Evolutionary conservation across 2,888 invertebrate species (phyloP).

Genomic region (Parnassius glacialis): DNA sequence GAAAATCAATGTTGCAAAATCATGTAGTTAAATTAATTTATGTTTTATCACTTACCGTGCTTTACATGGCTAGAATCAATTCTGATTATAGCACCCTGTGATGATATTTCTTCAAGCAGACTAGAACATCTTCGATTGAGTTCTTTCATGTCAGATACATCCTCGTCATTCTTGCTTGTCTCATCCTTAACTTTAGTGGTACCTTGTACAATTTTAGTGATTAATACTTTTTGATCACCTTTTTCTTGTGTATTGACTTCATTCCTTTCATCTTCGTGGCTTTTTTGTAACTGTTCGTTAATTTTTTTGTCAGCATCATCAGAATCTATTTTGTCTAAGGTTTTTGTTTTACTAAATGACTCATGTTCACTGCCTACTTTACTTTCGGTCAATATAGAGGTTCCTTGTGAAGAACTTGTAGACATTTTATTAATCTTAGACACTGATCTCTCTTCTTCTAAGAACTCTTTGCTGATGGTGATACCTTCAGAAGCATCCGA

Average conservation of each 20-base stretch:
- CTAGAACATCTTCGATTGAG: constrained; percentile 75
- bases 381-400: constrained; percentile 68
- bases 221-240: constrained; percentile 41
- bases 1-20: no score
- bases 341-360: constrained; percentile 49
- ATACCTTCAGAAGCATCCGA: constrained; percentile 71
- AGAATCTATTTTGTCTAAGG: constrained; percentile 41
- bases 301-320: constrained; percentile 30
- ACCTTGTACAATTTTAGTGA: constrained; percentile 32
- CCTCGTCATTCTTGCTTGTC: constrained; percentile 40
- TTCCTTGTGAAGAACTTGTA: constrained; percentile 67
- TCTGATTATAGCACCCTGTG: constrained; percentile 70
- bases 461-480: constrained; percentile 63
- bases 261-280: constrained; percentile 49
- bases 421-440: constrained; percentile 58
- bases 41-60: constrained; percentile 53
- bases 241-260: constrained; percentile 51
- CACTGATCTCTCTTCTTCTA: constrained; percentile 64
- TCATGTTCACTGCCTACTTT: constrained; percentile 66
- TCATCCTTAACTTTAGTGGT: constrained; percentile 34
- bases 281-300: no score
- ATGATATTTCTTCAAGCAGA: constrained; percentile 73
- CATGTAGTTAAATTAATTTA: no score
- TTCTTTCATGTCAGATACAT: constrained; percentile 70
- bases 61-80: constrained; percentile 75